Base-by-base conservation (phyloP, 1,140 invertebrate genomes). In the Leptopilina boulardi region DNA sequence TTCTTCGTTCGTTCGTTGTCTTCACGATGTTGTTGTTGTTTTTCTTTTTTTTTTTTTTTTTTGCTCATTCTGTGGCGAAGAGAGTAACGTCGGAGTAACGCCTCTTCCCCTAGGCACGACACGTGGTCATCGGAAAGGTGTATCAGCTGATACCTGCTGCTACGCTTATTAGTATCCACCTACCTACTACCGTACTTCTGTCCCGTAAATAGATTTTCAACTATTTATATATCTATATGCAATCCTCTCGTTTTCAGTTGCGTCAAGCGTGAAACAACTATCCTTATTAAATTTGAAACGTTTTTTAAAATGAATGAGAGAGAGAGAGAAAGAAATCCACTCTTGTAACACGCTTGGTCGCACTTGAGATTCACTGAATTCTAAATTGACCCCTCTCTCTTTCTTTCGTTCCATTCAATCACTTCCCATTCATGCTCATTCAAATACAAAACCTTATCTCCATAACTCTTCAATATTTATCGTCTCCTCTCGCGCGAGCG, bases 111-210 rank as follows among this genome's bases (percentile, higher is more conserved):
- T 23, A 76, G 82, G 80, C 78, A 73, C 80, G 79, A 84, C 85
- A 83, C 84, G 85, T 84, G 83, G 81, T 85, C 80, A 78, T 78
- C 79, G 79, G 59, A 30, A 66, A 66, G 59, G 59, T 71, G 47
- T 73, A 66, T 81, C 80, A 77, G 80, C 77, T 77, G 80, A 80
- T 78, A 74, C 71, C 77, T 44, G 74, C 74, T 54, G 74, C 78
- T 74, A 74, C 75, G 51, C 75, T 77, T 73, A 73, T 81, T 80
- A 81, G 76, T 26, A 73, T 73, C 70, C 23, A 47, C 34, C 42
- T 71, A 26, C 11, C 38, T 34, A 66, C 59, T 66, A 66, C 26
- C 26, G 59, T 34, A 66, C 34, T 71, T 71, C 18, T 42, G 34
- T 42, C 42, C 18, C 70, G 42, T 15, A 30, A 71, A 71, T 44